Evolutionary conservation across 2,113 vertebrate species (phyloP), one percentile per base, ranked within the genome.

Genomic region (Tautogolabrus adspersus): DNA sequence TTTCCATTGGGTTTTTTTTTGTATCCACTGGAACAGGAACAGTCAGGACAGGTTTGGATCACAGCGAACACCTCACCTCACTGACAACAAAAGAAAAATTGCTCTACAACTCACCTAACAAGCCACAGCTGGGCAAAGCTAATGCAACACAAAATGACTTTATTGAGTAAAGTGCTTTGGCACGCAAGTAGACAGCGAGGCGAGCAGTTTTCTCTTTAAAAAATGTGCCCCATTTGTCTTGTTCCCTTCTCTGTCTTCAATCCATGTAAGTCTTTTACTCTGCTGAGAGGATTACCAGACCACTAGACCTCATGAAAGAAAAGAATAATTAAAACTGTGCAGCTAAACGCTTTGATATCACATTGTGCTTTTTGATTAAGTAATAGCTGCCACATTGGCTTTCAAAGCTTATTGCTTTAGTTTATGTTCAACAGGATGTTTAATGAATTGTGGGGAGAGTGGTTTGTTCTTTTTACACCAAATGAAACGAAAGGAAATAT

Each of bases 241-340:
- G 34, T 69, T 69, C 13, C 38, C 37, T 37, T 6, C 34, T 81
- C 62, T 44, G 42, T 67, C 55, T 55, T 66, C 12, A 57, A 10
- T 30, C 57, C 37, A 21, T 51, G 11, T 52, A 68, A 60, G 56
- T 82, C 67, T 61, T 77, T 10, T 9, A 66, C 72, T 89, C 42
- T 59, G 7, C 65, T 72, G 59, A 82, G 56, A 81, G 64, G 71
- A 85, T 77, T 78, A 83, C 63, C 42, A 88, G 89, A 86, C 89
- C 87, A 68, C 84, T 6, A 83, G 77, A 91, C 86, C 87, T 85
- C 90, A 90, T 91, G 75, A 90, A 93, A 91, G 83, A 59, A 49
- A 62, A 66, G 79, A 82, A 73, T 82, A 80, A 91, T 90, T 81
- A 77, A 87, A 91, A 83, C 21, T 11, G 70, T 76, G 37, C 64